Conservation (phyloP, 1,140 invertebrate genomes). For the Polypedilum vanderplanki region DNA sequence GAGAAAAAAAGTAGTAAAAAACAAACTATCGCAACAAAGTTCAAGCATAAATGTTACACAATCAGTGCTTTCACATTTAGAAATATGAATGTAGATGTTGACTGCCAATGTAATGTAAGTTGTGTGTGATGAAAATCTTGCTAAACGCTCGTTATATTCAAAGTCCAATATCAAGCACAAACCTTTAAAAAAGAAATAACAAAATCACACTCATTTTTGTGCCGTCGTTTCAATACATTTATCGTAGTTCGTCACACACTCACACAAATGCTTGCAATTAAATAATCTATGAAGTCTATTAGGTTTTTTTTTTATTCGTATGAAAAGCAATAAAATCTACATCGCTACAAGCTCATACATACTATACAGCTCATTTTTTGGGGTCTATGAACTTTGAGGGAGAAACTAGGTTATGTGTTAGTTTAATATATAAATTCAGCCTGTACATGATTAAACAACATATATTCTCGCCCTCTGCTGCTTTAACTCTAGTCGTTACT, state of each 20-base stretch:
- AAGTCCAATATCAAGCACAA: slow-evolving; percentile 17
- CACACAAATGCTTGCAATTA: background rate
- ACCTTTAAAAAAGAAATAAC: slow-evolving; percentile 1
- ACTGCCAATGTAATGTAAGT: slow-evolving; percentile 1
- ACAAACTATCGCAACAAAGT: slow-evolving; percentile 17
- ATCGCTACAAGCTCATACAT: background rate
- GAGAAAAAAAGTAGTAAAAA: background rate
- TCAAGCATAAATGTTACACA: slow-evolving; percentile 18
- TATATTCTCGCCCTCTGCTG: background rate
- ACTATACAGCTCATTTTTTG: background rate
- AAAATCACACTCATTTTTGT: background rate
- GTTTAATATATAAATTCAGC: slow-evolving; percentile 20
- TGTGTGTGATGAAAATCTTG: background rate
- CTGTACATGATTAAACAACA: background rate
- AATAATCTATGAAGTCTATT: slow-evolving; percentile 14
- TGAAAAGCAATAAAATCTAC: slow-evolving; percentile 21
- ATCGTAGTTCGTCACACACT: background rate
- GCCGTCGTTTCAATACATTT: background rate
- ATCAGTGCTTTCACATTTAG: slow-evolving; percentile 17
- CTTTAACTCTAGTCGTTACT: background rate
- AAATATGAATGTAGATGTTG: slow-evolving; percentile 1
- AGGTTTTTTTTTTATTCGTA: background rate
- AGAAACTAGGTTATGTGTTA: slow-evolving; percentile 26
- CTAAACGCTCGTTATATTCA: background rate
- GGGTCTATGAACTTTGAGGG: slow-evolving; percentile 15